Conservation (phyloP, 2,888 invertebrate species). For the Catocala fraxini region DNA sequence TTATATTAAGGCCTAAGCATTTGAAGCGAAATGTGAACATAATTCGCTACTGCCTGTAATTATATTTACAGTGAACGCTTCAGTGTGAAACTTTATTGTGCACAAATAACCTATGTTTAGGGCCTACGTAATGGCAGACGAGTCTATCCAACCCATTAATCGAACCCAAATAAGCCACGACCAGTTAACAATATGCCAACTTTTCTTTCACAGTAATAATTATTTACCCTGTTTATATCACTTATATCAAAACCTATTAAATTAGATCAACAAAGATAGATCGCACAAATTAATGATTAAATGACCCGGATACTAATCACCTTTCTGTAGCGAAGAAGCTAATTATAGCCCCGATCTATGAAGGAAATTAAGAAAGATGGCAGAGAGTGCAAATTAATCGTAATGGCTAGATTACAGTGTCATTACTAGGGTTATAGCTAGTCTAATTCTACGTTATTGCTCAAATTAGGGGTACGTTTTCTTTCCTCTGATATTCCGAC, state of each 20-base stretch:
- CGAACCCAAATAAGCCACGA: no score
- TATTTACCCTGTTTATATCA: no score
- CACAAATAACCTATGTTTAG: no score
- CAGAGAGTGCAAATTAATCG: constrained; percentile 38
- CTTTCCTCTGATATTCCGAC: neutral
- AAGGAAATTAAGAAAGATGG: constrained; percentile 27
- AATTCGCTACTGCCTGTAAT: no score
- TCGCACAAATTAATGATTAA: constrained; percentile 16
- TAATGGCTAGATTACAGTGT: constrained; percentile 34
- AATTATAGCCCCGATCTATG: constrained; percentile 30
- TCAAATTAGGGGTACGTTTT: constrained; percentile 9
- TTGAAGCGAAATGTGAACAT: no score
- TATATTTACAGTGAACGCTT: no score
- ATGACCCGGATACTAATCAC: constrained; percentile 28
- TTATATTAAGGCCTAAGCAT: no score
- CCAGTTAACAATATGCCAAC: no score
- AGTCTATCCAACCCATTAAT: no score
- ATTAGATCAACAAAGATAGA: neutral
- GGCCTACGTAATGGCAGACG: no score
- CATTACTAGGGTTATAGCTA: constrained; percentile 23
- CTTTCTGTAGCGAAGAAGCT: constrained; percentile 27
- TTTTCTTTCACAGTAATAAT: no score
- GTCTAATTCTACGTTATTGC: constrained; percentile 26
- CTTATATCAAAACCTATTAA: neutral
- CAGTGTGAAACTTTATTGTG: no score